phyloP scores from a whole-genome alignment of 2,888 invertebrate genomes.

The Drosophila longiperda region DNA sequence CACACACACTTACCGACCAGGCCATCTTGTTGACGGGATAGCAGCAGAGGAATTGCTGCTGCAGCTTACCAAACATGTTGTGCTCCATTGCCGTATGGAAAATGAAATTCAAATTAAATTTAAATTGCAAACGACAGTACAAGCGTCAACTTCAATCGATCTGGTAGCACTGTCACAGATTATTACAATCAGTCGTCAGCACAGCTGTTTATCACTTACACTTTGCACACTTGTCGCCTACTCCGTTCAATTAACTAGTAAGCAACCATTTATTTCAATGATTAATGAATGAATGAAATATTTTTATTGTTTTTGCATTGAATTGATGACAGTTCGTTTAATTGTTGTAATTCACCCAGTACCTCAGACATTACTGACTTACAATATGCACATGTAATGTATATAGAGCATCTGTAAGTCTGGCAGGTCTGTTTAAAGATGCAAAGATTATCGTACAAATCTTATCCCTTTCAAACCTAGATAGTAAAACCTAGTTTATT shows the following conservation, averaged over 20 bases:
- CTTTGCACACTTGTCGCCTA: not conserved
- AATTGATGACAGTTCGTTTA: not conserved
- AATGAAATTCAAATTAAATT: not conserved
- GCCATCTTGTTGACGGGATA: slow-evolving; percentile 78
- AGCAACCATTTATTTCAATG: not conserved
- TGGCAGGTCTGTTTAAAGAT: not conserved
- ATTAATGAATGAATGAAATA: not conserved
- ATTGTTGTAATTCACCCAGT: not conserved
- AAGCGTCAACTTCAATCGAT: slow-evolving; percentile 6
- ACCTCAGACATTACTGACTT: not conserved
- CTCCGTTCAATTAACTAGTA: not conserved
- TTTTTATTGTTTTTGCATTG: not conserved
- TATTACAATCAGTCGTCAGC: slow-evolving; percentile 26
- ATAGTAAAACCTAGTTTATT: not conserved
- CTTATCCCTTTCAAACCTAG: slow-evolving; percentile 15
- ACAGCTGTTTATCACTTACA: slow-evolving; percentile 26
- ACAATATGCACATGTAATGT: not conserved
- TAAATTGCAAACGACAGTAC: not conserved
- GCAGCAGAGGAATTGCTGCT: slow-evolving; percentile 82
- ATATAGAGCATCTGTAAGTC: slow-evolving; percentile 11
- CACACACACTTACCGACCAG: slow-evolving; percentile 61
- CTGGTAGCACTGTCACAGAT: slow-evolving; percentile 36
- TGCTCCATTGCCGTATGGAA: slow-evolving; percentile 32
- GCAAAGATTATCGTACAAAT: not conserved
- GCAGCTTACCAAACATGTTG: slow-evolving; percentile 56